Evolutionary conservation across 2,888 invertebrate species (phyloP), one percentile per base, ranked within the genome.

Genomic region (Minunthozetes semirufus): DNA sequence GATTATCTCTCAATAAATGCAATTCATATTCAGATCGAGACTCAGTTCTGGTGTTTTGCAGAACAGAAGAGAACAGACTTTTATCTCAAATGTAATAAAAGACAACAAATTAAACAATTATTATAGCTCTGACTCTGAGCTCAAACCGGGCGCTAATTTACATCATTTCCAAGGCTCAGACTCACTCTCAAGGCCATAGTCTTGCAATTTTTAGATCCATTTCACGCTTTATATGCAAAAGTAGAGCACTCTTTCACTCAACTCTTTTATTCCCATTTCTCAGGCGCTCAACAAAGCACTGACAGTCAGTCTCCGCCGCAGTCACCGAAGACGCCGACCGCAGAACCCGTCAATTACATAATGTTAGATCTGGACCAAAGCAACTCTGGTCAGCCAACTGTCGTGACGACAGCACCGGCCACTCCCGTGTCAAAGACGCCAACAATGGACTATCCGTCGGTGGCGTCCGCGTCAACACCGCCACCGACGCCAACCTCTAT

Each of bases 291-390:
- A 9, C 33, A 33, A 33, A 33, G 33, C 33, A 50, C 17, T 6
- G 48, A 48, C 48, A 48, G 48, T 48, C 33, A 33, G 33, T 59
- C 59, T 9, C 63, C 63, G 6, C 63, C 63, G 25, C 63, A 29
- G 25, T 66, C 38, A 48, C 75, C 70, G 27, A 61, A 33, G 42
- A 33, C 68, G 2, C 33, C 48, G 15, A 33, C 74, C 4, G 72
- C 61, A 19, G 70, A 73, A n/a, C 76, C 76, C 38, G 76, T 92
- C 0, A 92, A 91, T 82, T 93, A 93, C 84, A 90, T 90, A 6
- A 87, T 90, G 78, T 84, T 93, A 78, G 92, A 92, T 82, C 86
- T 93, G 80, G 89, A 90, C 79, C 84, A 78, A 72, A 80, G 79
- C 42, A 78, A 80, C 70, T 80, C 81, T n/a, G 72, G 53, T 61